Evolutionary conservation across 2,797 vertebrate genomes (phyloP).

Genomic region (Clarias pachynema): DNA sequence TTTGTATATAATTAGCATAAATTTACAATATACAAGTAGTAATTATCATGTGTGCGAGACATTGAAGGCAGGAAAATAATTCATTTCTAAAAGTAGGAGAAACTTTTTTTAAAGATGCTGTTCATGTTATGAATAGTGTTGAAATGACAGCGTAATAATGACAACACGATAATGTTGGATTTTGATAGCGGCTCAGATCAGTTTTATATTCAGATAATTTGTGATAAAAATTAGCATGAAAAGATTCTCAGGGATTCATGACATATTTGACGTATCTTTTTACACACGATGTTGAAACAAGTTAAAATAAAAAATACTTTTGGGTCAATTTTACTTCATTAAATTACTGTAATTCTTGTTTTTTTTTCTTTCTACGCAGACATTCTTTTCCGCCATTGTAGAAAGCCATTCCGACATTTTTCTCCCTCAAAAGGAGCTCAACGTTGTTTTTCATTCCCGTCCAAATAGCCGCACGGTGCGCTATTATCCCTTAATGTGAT

Average conservation of each 20-base stretch:
- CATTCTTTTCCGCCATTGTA: neutral
- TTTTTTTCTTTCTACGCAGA: neutral
- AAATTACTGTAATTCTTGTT: neutral
- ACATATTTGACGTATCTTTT: neutral
- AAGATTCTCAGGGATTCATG: neutral
- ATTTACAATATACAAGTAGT: neutral
- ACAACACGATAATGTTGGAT: neutral
- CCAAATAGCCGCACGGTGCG: neutral
- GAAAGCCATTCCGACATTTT: neutral
- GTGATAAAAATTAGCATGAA: neutral
- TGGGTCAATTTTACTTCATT: neutral
- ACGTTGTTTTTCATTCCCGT: neutral
- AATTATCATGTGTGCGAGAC: neutral
- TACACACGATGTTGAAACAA: neutral
- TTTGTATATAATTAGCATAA: neutral
- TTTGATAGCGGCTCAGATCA: neutral
- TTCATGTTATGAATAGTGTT: neutral
- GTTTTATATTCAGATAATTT: neutral
- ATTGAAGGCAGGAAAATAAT: neutral
- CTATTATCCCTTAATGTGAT: slow-evolving; percentile 6
- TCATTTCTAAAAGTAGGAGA: neutral
- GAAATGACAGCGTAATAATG: no score
- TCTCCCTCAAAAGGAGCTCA: neutral
- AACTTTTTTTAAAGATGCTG: neutral
- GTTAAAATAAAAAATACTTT: no score